Conservation (phyloP, 2,797 vertebrate species). For the Alca torda region DNA sequence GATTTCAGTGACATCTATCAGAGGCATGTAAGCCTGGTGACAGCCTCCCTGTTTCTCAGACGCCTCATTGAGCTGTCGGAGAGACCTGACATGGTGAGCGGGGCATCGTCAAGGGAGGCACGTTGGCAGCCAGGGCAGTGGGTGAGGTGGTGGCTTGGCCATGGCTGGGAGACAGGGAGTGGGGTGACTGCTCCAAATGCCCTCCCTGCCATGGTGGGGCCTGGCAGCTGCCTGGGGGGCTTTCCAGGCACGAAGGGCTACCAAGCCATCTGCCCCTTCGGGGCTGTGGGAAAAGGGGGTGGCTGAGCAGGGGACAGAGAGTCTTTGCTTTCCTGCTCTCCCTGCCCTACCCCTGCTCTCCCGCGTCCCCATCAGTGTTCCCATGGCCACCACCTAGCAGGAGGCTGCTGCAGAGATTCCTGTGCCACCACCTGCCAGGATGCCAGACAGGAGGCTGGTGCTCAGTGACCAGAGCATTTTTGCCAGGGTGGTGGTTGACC, state of each 20-base stretch:
- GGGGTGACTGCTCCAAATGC: too few relatives aligned
- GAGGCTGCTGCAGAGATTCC: neutral
- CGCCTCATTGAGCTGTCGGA: neutral
- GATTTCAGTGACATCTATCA: too few relatives aligned
- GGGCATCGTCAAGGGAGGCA: neutral
- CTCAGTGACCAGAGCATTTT: neutral
- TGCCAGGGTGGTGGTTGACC: neutral
- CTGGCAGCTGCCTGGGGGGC: neutral
- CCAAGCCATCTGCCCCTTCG: too few relatives aligned
- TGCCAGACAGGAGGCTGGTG: neutral
- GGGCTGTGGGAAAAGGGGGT: too few relatives aligned
- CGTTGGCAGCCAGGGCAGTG: neutral
- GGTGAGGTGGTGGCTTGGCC: too few relatives aligned
- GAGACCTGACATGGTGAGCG: neutral
- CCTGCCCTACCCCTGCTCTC: too few relatives aligned
- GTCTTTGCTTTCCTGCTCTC: neutral
- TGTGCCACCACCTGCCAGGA: neutral
- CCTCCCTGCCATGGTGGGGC: too few relatives aligned
- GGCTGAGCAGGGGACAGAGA: neutral
- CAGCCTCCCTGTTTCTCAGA: neutral
- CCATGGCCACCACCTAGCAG: neutral
- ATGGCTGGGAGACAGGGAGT: too few relatives aligned
- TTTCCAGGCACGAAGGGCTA: too few relatives aligned
- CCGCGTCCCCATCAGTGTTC: neutral
- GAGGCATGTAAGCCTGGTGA: neutral